A percentile compares a stretch with the other conserved stretches of the same genome.
phyloP scores from a whole-genome alignment of 1,140 invertebrate genomes.

The Hestina assimilis region DNA sequence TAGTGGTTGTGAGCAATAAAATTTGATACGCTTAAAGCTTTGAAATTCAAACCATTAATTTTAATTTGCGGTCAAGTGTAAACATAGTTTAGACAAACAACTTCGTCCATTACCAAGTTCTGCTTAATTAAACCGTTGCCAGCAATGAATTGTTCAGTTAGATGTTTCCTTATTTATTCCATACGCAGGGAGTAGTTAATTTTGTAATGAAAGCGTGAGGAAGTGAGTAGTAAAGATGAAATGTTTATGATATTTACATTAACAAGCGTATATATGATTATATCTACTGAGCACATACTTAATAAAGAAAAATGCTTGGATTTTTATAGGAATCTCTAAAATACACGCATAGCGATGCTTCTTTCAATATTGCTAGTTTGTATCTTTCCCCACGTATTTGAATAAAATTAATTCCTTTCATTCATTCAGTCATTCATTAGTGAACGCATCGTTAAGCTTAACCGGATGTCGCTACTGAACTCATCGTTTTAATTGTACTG shows the following conservation, averaged over 20 bases:
- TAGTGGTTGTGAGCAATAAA: not conserved
- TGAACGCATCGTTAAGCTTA: slow-evolving; percentile 12
- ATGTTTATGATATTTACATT: slow-evolving; percentile 19
- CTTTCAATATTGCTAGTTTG: not conserved
- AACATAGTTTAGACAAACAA: slow-evolving; percentile 31
- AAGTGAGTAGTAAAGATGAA: slow-evolving; percentile 15
- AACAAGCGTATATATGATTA: not conserved
- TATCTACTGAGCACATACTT: not conserved
- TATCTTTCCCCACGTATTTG: not conserved
- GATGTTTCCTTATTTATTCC: slow-evolving; percentile 57
- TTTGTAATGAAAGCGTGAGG: slow-evolving; percentile 32
- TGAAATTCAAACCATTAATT: slow-evolving; percentile 31
- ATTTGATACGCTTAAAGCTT: slow-evolving; percentile 15
- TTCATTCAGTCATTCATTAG: slow-evolving; percentile 3
- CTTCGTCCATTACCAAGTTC: slow-evolving; percentile 38
- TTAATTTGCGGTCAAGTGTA: slow-evolving; percentile 38
- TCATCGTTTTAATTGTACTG: not conserved
- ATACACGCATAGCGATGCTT: not conserved
- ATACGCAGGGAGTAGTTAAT: slow-evolving; percentile 34
- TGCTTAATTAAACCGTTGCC: slow-evolving; percentile 56
- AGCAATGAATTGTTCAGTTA: slow-evolving; percentile 48
- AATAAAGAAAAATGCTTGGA: not conserved
- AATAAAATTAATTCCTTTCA: not conserved
- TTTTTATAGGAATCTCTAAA: not conserved
- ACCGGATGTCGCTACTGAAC: slow-evolving; percentile 13